Conservation (phyloP, 1,140 invertebrate species). For the Zaprionus davidi region DNA sequence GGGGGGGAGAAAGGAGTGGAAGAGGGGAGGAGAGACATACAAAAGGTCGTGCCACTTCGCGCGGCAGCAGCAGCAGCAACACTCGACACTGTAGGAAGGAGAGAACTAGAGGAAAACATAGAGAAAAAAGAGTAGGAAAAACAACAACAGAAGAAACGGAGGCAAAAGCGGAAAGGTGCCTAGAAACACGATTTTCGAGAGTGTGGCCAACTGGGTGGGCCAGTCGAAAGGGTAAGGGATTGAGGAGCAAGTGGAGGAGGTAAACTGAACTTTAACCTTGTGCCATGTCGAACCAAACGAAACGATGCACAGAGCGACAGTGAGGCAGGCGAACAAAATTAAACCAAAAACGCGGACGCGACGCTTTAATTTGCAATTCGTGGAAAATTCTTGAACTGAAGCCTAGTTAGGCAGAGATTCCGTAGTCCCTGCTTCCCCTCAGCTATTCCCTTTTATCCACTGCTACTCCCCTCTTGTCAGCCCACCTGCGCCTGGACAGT, state of each 20-base stretch:
- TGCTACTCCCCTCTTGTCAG: not conserved
- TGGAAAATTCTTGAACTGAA: slow-evolving; percentile 71
- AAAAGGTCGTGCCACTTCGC: slow-evolving; percentile 56
- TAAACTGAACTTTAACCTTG: slow-evolving; percentile 75
- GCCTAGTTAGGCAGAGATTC: slow-evolving; percentile 51
- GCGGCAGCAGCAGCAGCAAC: slow-evolving; percentile 29
- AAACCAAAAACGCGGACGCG: slow-evolving; percentile 33
- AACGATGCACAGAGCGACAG: slow-evolving; percentile 19
- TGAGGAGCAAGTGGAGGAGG: slow-evolving; percentile 2
- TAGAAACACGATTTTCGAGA: slow-evolving; percentile 73
- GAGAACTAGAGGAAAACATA: slow-evolving; percentile 32
- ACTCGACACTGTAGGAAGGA: slow-evolving; percentile 36
- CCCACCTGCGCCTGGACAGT: slow-evolving; percentile 34
- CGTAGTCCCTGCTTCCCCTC: not conserved
- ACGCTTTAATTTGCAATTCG: slow-evolving; percentile 81
- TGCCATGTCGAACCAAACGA: slow-evolving; percentile 38
- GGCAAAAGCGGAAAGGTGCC: slow-evolving; percentile 39
- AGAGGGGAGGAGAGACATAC: slow-evolving; percentile 15
- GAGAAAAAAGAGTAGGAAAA: slow-evolving; percentile 16
- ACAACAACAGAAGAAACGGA: slow-evolving; percentile 66
- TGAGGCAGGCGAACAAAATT: not conserved
- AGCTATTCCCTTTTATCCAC: not conserved
- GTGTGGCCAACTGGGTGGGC: slow-evolving; percentile 49
- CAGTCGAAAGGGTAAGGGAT: not conserved
- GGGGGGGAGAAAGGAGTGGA: not conserved